phyloP scores from a whole-genome alignment of 2,888 invertebrate genomes.

The Ornithoptera alexandrae region DNA sequence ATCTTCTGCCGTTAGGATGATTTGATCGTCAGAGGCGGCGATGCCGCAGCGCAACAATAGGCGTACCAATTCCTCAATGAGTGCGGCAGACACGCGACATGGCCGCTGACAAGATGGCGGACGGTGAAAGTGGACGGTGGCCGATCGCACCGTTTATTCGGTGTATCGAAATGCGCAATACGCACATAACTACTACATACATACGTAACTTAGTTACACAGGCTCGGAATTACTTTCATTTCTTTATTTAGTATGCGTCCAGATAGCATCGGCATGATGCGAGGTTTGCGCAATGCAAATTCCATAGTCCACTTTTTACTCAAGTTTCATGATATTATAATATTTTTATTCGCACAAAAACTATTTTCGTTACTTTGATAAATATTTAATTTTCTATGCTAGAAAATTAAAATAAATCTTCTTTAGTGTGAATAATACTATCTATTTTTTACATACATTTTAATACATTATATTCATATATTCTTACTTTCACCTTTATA shows the following conservation, averaged over 20 bases:
- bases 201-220: slow-evolving; percentile 16
- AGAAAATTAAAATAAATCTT: not conserved
- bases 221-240: slow-evolving; percentile 27
- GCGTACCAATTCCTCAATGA: slow-evolving; percentile 62
- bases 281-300: slow-evolving; percentile 23
- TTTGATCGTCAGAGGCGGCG: slow-evolving; percentile 44
- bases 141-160: slow-evolving; percentile 48
- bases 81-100: slow-evolving; percentile 52
- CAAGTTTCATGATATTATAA: not conserved
- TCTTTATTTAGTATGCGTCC: slow-evolving; percentile 23
- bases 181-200: slow-evolving; percentile 21
- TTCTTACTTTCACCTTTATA: not conserved
- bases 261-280: slow-evolving; percentile 17
- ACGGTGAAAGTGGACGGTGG: slow-evolving; percentile 71
- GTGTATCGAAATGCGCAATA: slow-evolving; percentile 42
- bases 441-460: not conserved
- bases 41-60: slow-evolving; percentile 50
- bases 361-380: not conserved
- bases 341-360: no score
- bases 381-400: not conserved
- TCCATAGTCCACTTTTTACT: not conserved
- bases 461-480: not conserved
- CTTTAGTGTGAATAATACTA: not conserved
- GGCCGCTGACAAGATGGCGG: slow-evolving; percentile 69
- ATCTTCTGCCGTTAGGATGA: slow-evolving; percentile 7